Evolutionary conservation across 2,113 vertebrate genomes (phyloP).

Genomic region (Marmota flaviventris): DNA sequence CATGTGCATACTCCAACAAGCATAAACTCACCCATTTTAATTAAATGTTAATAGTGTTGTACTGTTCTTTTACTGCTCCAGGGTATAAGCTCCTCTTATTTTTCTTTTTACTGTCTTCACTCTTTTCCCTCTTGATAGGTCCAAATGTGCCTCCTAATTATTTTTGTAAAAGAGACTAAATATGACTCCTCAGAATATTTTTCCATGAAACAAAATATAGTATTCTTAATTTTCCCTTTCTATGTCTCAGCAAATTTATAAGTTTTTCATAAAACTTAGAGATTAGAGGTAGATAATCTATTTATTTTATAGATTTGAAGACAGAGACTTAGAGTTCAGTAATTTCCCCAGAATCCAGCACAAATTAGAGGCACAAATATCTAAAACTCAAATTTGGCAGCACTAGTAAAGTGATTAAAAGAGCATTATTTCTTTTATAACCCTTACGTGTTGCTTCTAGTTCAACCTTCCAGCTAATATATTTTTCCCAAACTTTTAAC

Average conservation of each 20-base stretch:
- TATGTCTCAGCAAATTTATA: slow-evolving; percentile 16
- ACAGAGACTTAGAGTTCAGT: neutral
- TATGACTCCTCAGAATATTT: slow-evolving; percentile 9
- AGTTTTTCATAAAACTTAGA: slow-evolving; percentile 51
- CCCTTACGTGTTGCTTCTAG: neutral
- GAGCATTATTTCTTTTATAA: neutral
- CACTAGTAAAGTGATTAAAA: neutral
- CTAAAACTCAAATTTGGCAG: slow-evolving; percentile 22
- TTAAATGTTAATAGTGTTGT: neutral
- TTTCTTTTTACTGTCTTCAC: neutral
- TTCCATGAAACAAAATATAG: slow-evolving; percentile 43
- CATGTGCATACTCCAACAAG: neutral
- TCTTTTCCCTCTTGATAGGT: slow-evolving; percentile 30
- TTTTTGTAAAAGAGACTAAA: slow-evolving; percentile 46
- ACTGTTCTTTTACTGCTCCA: neutral
- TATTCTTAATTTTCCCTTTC: neutral
- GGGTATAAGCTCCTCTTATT: neutral
- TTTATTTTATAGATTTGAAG: slow-evolving; percentile 23
- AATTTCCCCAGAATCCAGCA: neutral
- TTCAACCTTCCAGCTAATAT: neutral
- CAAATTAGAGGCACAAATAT: neutral
- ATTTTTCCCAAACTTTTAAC: neutral
- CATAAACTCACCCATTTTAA: neutral
- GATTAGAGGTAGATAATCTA: neutral
- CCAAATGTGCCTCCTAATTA: neutral